Percentiles rank a stretch among this genome's conserved stretches.
Conservation (phyloP, 2,113 vertebrate species). For the Bungarus multicinctus region DNA sequence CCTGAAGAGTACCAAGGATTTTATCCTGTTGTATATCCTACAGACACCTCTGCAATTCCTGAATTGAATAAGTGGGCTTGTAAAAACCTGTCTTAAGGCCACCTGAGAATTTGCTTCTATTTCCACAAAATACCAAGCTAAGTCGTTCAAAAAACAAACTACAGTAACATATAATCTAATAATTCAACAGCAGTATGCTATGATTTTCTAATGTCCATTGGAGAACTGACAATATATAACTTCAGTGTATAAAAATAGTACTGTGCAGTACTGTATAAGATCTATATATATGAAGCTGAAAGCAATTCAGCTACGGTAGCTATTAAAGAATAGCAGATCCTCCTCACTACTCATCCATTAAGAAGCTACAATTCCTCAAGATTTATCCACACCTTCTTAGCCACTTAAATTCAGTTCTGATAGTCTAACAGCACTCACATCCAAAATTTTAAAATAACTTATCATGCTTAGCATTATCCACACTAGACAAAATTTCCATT, state of each 20-base stretch:
- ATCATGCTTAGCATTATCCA: not conserved
- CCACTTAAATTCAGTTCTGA: not conserved
- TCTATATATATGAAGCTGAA: not conserved
- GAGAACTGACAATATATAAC: not conserved
- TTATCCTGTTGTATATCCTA: not conserved
- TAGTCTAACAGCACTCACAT: not conserved
- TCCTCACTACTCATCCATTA: not conserved
- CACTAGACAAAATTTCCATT: not conserved
- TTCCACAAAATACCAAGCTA: not conserved
- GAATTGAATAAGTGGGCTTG: not conserved
- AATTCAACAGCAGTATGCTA: not conserved
- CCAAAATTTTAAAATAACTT: not conserved
- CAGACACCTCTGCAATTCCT: not conserved
- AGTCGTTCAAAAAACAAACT: not conserved
- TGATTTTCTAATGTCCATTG: not conserved
- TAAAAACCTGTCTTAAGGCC: not conserved
- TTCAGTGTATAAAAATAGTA: not conserved
- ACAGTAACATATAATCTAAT: not conserved
- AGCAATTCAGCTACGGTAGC: not conserved
- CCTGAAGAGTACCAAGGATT: conserved; percentile 26
- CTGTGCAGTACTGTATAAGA: not conserved
- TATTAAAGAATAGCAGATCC: not conserved
- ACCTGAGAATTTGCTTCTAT: not conserved
- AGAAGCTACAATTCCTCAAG: not conserved
- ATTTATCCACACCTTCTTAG: not conserved